A percentile compares a stretch with the other conserved stretches of the same genome.
Evolutionary conservation across 2,888 invertebrate species (phyloP).

Genomic region (Parnassius orleans): DNA sequence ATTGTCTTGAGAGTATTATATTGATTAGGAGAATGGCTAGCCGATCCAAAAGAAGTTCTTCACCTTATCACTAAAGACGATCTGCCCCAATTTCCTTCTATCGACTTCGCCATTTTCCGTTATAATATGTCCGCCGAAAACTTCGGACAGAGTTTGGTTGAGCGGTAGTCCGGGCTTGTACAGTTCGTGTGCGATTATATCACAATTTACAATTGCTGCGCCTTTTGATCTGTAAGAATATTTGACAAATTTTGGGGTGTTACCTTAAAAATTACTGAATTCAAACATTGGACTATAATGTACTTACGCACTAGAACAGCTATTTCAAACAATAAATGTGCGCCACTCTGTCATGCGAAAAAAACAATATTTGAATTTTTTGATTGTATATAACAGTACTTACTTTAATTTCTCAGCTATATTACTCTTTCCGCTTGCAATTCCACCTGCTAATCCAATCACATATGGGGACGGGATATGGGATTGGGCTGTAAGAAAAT

Average conservation of each 20-base stretch:
- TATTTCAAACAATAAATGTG: too few species aligned
- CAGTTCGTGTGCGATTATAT: constrained; percentile 92
- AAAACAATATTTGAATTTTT: too few species aligned
- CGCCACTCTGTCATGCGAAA: too few species aligned
- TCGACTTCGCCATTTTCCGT: constrained; percentile 86
- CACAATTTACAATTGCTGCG: constrained; percentile 93
- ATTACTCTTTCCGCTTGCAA: constrained; percentile 93
- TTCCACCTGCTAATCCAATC: constrained; percentile 97
- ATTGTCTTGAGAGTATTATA: too few species aligned
- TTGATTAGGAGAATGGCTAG: background rate
- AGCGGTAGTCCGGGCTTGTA: constrained; percentile 87
- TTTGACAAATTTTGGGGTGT: background rate
- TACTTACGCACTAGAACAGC: too few species aligned
- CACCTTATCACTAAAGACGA: constrained; percentile 91
- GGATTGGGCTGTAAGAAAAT: constrained; percentile 63
- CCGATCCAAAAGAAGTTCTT: constrained; percentile 18
- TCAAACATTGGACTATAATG: too few species aligned
- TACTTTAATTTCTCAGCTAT: constrained; percentile 86
- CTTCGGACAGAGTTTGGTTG: constrained; percentile 82
- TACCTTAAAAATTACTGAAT: background rate
- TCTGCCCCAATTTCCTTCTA: constrained; percentile 88
- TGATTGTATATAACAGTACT: constrained; percentile 40
- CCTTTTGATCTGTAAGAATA: constrained; percentile 82
- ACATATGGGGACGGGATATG: constrained; percentile 87
- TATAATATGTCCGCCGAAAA: constrained; percentile 90